Conservation (phyloP, 2,888 invertebrate genomes). For the Fragum fragum region DNA sequence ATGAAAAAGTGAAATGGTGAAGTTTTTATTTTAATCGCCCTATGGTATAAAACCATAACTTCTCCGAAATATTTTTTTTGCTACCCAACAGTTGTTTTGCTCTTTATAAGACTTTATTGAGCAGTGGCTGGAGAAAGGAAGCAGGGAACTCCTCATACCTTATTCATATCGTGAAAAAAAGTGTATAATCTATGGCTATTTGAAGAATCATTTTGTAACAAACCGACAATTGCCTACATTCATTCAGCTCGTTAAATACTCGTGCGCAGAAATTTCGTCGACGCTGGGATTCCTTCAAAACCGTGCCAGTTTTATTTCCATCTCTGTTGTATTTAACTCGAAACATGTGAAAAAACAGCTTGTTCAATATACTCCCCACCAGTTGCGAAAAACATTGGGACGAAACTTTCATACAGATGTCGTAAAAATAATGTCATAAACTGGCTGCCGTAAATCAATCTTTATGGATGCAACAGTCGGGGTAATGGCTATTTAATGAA, state of each 20-base stretch:
- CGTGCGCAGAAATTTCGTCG: constrained; percentile 19
- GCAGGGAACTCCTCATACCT: no score
- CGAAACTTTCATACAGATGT: constrained; percentile 29
- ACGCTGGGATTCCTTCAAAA: constrained; percentile 46
- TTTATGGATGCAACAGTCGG: constrained; percentile 45
- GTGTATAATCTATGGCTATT: no score
- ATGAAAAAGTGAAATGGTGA: no score
- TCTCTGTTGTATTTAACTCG: constrained; percentile 41
- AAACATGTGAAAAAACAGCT: constrained; percentile 57
- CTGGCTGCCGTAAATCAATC: constrained; percentile 49
- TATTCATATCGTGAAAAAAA: no score
- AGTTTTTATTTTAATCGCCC: no score
- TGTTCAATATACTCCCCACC: constrained; percentile 19
- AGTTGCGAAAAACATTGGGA: constrained; percentile 17
- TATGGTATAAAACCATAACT: no score
- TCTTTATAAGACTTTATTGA: no score
- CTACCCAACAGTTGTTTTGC: no score
- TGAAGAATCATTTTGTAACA: background rate
- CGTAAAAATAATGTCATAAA: constrained; percentile 43
- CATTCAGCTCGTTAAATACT: constrained; percentile 4
- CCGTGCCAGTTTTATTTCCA: constrained; percentile 48
- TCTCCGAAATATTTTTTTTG: no score
- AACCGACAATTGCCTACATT: background rate
- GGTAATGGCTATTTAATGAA: constrained; percentile 42
- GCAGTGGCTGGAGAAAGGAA: no score